These are phyloP conservation scores for Arenicola marina DNA, from an alignment of 2,888 invertebrate species.

Conservation along the genomic window DNA sequence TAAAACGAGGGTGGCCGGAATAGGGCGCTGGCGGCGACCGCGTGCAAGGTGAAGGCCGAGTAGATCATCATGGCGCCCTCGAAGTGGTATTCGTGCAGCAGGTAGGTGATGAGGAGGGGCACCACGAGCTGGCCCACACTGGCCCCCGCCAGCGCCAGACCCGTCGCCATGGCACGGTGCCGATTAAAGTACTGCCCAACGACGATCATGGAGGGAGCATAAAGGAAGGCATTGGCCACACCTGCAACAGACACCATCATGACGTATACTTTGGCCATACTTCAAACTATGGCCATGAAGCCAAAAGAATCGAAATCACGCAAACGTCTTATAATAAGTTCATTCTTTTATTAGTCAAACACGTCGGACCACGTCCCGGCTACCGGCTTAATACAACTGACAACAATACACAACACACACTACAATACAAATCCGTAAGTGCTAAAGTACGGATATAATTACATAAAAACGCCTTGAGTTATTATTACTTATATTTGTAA, in stretches of 20 bases:
- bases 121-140: conserved; percentile 27
- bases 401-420: too few relatives aligned
- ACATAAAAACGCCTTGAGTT: neutral
- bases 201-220: conserved; percentile 20
- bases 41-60: conserved; percentile 16
- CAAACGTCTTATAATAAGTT: too few relatives aligned
- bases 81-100: conserved; percentile 10
- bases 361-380: too few relatives aligned
- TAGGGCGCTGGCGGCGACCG: conserved; percentile 13
- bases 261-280: too few relatives aligned
- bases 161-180: conserved; percentile 24
- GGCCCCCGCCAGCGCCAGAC: conserved; percentile 28
- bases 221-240: conserved; percentile 15
- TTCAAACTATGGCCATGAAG: too few relatives aligned
- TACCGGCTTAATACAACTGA: too few relatives aligned
- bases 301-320: too few relatives aligned
- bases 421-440: too few relatives aligned
- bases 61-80: conserved; percentile 21
- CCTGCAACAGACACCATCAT: conserved; percentile 2
- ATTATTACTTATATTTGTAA: neutral
- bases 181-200: conserved; percentile 24
- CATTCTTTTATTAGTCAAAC: too few relatives aligned
- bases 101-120: conserved; percentile 13
- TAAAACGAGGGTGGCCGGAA: conserved; percentile 26
- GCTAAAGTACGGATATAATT: too few relatives aligned